Evolutionary conservation across 1,140 invertebrate genomes (phyloP).

Genomic region (Tetramorium alpestre): DNA sequence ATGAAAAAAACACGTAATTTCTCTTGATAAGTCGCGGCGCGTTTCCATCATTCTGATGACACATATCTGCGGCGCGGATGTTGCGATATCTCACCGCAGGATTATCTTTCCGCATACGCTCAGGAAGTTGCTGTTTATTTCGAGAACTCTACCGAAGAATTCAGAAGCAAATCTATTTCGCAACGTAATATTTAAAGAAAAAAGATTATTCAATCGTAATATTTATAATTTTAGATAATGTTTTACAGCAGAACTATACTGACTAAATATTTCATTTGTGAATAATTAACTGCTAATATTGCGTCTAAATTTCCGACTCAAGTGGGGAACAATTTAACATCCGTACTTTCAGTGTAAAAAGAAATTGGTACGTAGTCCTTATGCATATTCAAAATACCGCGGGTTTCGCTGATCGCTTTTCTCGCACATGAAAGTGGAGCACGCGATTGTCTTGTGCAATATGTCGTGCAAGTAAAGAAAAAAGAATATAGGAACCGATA

Average conservation of each 20-base stretch:
- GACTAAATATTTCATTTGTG: background rate
- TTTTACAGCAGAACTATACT: background rate
- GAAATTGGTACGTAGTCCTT: background rate
- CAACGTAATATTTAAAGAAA: background rate
- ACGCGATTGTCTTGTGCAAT: conserved; percentile 39
- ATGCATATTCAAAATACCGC: conserved; percentile 22
- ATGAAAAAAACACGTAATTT: background rate
- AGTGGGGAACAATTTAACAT: background rate
- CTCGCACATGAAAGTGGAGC: conserved; percentile 7
- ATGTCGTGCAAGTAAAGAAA: conserved; percentile 19
- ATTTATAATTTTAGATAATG: conserved; percentile 6
- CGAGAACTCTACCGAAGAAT: background rate
- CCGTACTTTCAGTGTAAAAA: background rate
- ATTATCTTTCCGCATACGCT: background rate
- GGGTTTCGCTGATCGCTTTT: background rate
- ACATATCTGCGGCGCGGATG: conserved; percentile 35
- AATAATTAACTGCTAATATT: background rate
- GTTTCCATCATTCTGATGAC: conserved; percentile 35
- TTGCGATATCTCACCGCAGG: conserved; percentile 43
- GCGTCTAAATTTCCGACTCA: background rate
- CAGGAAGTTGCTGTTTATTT: background rate
- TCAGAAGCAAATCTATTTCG: background rate
- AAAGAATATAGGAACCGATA: conserved; percentile 17
- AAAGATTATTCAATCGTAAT: background rate
- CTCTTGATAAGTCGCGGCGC: background rate